A percentile compares a stretch with the other conserved stretches of the same genome.
These are phyloP conservation scores for Hyposoter dolosus DNA, from an alignment of 2,888 invertebrate species.

Conservation along the genomic window DNA sequence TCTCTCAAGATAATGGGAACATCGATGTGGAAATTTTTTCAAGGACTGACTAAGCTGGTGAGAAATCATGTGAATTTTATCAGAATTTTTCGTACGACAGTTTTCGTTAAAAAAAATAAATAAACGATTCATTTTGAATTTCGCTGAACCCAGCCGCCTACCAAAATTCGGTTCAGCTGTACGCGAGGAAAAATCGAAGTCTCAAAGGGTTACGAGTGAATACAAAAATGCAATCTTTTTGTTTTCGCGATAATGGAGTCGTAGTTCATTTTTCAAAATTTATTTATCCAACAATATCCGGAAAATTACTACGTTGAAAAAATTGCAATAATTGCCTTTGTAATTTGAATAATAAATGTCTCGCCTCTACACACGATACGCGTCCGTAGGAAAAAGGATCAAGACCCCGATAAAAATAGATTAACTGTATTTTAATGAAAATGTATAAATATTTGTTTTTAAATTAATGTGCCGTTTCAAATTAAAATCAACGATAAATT, in stretches of 20 bases:
- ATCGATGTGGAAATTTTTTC: too few species aligned
- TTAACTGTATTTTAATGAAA: background rate
- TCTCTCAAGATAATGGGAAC: too few species aligned
- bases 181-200: too few species aligned
- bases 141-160: too few species aligned
- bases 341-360: background rate
- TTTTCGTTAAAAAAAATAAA: too few species aligned
- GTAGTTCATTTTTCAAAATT: background rate
- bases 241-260: background rate
- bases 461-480: background rate
- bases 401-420: background rate
- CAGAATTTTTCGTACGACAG: too few species aligned
- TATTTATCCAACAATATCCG: background rate
- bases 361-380: background rate
- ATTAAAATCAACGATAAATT: too few species aligned
- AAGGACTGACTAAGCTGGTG: too few species aligned
- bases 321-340: background rate
- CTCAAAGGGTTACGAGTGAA: background rate
- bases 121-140: too few species aligned
- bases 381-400: background rate
- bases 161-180: too few species aligned
- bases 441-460: background rate
- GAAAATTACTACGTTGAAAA: background rate
- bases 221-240: background rate
- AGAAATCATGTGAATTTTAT: too few species aligned